Percentiles rank a stretch among this genome's conserved stretches.
These are phyloP conservation scores for Spodoptera litura DNA, from an alignment of 1,140 invertebrate genomes.

Conservation along the genomic window DNA sequence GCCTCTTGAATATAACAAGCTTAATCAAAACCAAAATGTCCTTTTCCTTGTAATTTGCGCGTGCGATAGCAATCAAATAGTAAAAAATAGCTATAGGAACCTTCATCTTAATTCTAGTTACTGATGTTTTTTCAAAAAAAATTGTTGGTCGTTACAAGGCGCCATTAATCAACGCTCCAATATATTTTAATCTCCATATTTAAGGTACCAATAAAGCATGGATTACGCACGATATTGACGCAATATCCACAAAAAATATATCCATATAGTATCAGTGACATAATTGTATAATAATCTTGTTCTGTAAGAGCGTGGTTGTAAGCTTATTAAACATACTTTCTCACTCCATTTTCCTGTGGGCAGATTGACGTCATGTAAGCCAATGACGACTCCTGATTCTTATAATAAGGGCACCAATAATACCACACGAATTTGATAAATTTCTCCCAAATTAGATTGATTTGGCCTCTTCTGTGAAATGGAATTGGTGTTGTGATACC, in stretches of 20 bases:
- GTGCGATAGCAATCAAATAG: too few species aligned
- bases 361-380: conserved; percentile 32
- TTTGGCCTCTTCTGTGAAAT: conserved; percentile 6
- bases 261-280: conserved; percentile 9
- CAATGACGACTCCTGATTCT: conserved; percentile 8
- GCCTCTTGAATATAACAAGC: too few species aligned
- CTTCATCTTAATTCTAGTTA: too few species aligned
- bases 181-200: background rate
- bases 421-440: background rate
- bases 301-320: conserved; percentile 12
- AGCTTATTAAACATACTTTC: conserved; percentile 31
- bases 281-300: conserved; percentile 45
- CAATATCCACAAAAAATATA: conserved; percentile 30
- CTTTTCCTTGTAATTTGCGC: too few species aligned
- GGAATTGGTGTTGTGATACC: background rate
- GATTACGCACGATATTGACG: conserved; percentile 26
- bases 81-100: too few species aligned
- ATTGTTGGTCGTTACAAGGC: background rate
- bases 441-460: conserved; percentile 23
- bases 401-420: background rate
- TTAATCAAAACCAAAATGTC: too few species aligned
- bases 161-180: background rate
- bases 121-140: background rate
- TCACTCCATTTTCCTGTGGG: conserved; percentile 35
- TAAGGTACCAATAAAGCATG: background rate